These are phyloP conservation scores for Microctonus aethiopoides DNA, from an alignment of 2,888 invertebrate genomes.

Conservation along the genomic window DNA sequence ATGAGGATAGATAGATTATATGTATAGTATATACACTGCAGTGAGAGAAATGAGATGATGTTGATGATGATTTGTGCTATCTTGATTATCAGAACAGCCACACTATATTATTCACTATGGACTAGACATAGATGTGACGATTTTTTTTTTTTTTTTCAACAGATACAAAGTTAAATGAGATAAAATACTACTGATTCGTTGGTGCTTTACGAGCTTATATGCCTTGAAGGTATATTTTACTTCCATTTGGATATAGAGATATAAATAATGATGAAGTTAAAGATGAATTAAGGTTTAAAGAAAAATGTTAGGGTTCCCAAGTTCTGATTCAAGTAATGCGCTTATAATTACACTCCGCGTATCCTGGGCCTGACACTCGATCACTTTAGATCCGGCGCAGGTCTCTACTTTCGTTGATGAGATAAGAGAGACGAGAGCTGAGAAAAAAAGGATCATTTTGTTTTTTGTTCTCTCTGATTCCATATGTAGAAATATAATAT, in stretches of 20 bases:
- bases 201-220: not conserved
- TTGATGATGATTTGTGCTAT: not conserved
- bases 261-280: slow-evolving; percentile 20
- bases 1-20: not conserved
- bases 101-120: slow-evolving; percentile 1
- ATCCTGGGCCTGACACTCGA: slow-evolving; percentile 41
- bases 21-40: too few species aligned
- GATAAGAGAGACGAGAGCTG: slow-evolving; percentile 14
- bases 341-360: slow-evolving; percentile 57
- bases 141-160: too few species aligned
- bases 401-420: slow-evolving; percentile 20
- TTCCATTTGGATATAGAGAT: too few species aligned
- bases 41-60: not conserved
- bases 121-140: not conserved
- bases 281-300: not conserved
- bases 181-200: slow-evolving; percentile 9
- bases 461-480: not conserved
- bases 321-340: slow-evolving; percentile 54
- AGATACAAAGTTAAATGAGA: not conserved
- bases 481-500: too few species aligned
- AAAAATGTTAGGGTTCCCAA: slow-evolving; percentile 18
- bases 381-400: slow-evolving; percentile 34
- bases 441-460: slow-evolving; percentile 7
- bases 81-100: not conserved
- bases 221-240: slow-evolving; percentile 20